Base-by-base conservation (phyloP, 2,888 invertebrate genomes). In the Lepidonotus clava region DNA sequence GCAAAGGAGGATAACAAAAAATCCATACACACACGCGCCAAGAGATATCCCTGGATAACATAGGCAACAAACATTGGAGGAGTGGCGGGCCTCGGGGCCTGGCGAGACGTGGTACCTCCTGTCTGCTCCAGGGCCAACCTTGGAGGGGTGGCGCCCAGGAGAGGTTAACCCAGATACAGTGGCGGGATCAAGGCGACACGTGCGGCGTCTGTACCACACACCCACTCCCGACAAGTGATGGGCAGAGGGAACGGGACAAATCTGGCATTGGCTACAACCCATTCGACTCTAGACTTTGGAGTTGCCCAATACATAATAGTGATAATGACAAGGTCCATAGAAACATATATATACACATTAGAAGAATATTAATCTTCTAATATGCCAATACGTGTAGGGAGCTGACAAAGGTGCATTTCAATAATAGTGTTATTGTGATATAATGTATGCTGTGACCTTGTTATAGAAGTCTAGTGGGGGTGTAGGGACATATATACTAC, bases 41-140 rank as follows among this genome's bases (percentile, higher is more conserved):
- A 21, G 71, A 71, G 71, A 71, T 71, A 38, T 71, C 71, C 4
- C 71, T 11, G 36, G 71, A 36, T 71, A 21, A 71, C 71, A 34
- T 38, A 6, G 38, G 36, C 38, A 71, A 71, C 71, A 71, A 71
- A 71, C 71, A 71, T 24, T 71, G 36, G 38, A 6, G 34, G 71
- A 38, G 28, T 14, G 66, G 32, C 66, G 66, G 2, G 28, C 11
- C 66, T 66, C 28, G 61, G 24, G 24, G 24, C 61, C 28, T n/a
- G 61, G 61, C 61, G 11, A 32, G 28, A 8, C 8, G 46, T n/a
- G 46, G 46, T 46, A 11, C 8, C 8, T 46, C 46, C 46, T 46
- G 18, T 11, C n/a, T n/a, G n/a, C n/a, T n/a, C 46, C 46, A 46
- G 18, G 46, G 6, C 46, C 8, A 18, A 6, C 18, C 28, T 32